Evolutionary conservation across 92 coral and sea anemone genomes (phyloP), one percentile per base, ranked within the genome.

Genomic region (Palythoa grandiflora): DNA sequence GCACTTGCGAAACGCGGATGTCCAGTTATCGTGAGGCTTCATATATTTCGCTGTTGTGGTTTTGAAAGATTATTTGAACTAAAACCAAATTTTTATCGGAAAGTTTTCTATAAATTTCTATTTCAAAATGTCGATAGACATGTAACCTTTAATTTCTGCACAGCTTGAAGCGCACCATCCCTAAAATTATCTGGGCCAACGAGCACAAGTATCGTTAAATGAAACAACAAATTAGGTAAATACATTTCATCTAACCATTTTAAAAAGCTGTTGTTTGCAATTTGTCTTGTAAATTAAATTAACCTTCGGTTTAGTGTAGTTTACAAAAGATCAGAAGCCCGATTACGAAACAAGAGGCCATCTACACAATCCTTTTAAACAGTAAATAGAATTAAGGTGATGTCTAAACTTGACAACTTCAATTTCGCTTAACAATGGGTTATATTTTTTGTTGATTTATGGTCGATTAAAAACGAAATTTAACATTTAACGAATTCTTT

Each of bases 201-300:
- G 61, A 55, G 36, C 50, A 54, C 68, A 65, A 54, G 66, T 10
- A 15, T 53, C 83, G 14, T 51, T 50, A 51, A 17, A n/a, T 28
- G 28, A 39, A 73, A 77, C 44, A 77, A 11, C 36, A 53, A 77
- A 77, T 36, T 52, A 77, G 60, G 57, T 65, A 65, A 81, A 81
- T 66, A 66, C 50, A 52, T 77, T 78, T 87, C 88, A 75, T 80
- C 83, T 60, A 37, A 68, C 76, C 66, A 50, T 40, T 71, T 68
- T 83, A 77, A 40, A 91, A 68, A 51, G 54, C 80, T 87, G 88
- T 90, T 77, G 86, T 88, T 68, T 66, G 76, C 84, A 77, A 91
- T 87, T 90, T 91, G 85, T 83, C 75, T 63, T 60, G 76, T 73
- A 87, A 91, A 91, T 91, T 91, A 84, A 88, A 91, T 91, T 91